A percentile compares a stretch with the other conserved stretches of the same genome.
Evolutionary conservation across 2,113 vertebrate genomes (phyloP).

Genomic region (Cinclus cinclus): DNA sequence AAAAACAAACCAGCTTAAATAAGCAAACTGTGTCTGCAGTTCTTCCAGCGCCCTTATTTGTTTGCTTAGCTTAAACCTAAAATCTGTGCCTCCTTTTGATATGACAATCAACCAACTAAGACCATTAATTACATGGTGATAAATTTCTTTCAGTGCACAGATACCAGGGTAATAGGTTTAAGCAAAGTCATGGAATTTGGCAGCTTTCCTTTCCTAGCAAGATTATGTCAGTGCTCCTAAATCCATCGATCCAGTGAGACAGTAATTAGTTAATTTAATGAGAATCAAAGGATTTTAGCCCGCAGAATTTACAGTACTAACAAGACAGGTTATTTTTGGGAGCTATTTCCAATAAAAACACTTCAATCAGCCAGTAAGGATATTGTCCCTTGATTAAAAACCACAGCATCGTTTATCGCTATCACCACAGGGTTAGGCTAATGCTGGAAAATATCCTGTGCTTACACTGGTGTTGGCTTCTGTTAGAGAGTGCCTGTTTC

Average conservation of each 20-base stretch:
- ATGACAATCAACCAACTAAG: not conserved
- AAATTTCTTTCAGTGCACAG: not conserved
- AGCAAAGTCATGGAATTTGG: constrained; percentile 17
- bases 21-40: not conserved
- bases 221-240: not conserved
- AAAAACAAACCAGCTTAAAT: fast-evolving
- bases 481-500: not conserved
- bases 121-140: constrained; percentile 11
- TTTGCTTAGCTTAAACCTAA: not conserved
- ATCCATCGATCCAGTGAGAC: constrained; percentile 24
- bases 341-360: constrained; percentile 39
- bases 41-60: not conserved
- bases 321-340: constrained; percentile 12
- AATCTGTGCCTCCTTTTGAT: not conserved
- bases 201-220: constrained; percentile 5
- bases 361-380: not conserved
- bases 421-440: not conserved
- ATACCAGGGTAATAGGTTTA: not conserved
- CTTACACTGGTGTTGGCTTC: not conserved
- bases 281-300: constrained; percentile 44
- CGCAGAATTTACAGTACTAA: constrained; percentile 32
- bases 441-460: not conserved
- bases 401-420: fast-evolving
- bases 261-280: constrained; percentile 57
- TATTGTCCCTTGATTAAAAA: not conserved